phyloP scores from a whole-genome alignment of 2,113 vertebrate species.

The Stercorarius parasiticus region DNA sequence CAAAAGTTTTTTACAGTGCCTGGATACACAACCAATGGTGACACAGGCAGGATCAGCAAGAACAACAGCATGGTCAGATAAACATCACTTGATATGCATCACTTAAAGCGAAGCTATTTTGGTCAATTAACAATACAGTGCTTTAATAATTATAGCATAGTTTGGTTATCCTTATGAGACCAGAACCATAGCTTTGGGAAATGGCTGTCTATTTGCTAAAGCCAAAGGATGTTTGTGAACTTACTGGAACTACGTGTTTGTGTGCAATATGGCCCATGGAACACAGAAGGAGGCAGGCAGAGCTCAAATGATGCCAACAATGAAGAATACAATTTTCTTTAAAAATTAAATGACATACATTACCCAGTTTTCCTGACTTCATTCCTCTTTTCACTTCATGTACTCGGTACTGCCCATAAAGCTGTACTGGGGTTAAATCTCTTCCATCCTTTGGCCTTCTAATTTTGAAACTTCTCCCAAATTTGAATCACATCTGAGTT shows the following conservation, averaged over 20 bases:
- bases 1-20: not conserved
- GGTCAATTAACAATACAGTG: not conserved
- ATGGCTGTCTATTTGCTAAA: not conserved
- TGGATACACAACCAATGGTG: not conserved
- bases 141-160: not conserved
- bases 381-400: not conserved
- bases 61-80: not conserved
- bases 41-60: not conserved
- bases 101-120: not conserved
- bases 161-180: not conserved
- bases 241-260: not conserved
- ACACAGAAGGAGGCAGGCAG: not conserved
- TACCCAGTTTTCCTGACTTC: not conserved
- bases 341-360: not conserved
- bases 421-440: not conserved
- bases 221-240: not conserved
- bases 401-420: not conserved
- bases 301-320: not conserved
- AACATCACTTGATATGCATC: not conserved
- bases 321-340: not conserved
- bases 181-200: not conserved
- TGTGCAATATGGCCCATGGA: not conserved
- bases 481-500: not conserved
- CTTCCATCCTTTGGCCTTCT: not conserved
- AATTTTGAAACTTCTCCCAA: not conserved